Conservation (phyloP, 2,888 invertebrate species). For the Agrypnus murinus region DNA sequence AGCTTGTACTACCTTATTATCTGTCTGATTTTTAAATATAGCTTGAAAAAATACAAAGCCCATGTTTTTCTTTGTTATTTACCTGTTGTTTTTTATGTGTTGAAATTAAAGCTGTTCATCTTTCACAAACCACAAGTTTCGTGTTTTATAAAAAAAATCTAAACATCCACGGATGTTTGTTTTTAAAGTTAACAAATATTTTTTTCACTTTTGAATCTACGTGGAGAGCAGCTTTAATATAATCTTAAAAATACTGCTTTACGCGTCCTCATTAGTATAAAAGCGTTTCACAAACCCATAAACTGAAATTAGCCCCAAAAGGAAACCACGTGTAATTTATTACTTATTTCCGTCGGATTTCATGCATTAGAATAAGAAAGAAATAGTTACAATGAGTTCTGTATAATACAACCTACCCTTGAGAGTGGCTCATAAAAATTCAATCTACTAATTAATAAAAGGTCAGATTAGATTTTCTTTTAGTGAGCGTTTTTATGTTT, state of each 20-base stretch:
- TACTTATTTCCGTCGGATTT: not conserved
- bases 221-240: not conserved
- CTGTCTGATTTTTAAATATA: too few relatives aligned
- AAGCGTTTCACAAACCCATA: constrained; percentile 24
- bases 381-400: not conserved
- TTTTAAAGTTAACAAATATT: too few relatives aligned
- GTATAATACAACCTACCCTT: not conserved
- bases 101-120: too few relatives aligned
- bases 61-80: too few relatives aligned
- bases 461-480: not conserved
- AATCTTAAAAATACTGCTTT: constrained; percentile 9
- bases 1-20: too few relatives aligned
- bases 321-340: constrained; percentile 13
- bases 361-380: constrained; percentile 2
- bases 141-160: too few relatives aligned
- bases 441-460: constrained; percentile 18
- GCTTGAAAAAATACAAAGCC: too few relatives aligned
- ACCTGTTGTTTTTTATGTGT: too few relatives aligned
- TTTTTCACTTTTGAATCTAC: too few relatives aligned
- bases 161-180: too few relatives aligned
- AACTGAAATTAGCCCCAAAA: constrained; percentile 19
- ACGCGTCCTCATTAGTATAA: constrained; percentile 24
- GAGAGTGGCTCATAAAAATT: not conserved
- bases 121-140: too few relatives aligned
- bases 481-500: too few relatives aligned